Evolutionary conservation across 1,140 invertebrate species (phyloP).

Genomic region (Scaptomyza pallida): DNA sequence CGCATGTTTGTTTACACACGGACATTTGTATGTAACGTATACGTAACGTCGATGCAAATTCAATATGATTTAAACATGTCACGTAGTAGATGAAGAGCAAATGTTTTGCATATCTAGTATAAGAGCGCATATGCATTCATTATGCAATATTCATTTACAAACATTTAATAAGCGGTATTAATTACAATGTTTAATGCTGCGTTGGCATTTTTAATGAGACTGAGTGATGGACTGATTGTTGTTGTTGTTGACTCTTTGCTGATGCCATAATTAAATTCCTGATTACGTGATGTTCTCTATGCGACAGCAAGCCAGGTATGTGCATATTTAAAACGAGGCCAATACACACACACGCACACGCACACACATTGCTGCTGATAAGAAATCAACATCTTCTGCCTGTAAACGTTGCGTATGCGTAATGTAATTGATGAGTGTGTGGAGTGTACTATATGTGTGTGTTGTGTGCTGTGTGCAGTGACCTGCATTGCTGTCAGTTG

Average conservation of each 20-base stretch:
- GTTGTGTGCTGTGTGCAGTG: constrained; percentile 40
- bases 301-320: background rate
- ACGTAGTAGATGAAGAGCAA: constrained; percentile 7
- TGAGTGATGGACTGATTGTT: background rate
- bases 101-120: background rate
- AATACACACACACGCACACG: background rate
- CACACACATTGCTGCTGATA: constrained; percentile 3
- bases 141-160: constrained; percentile 27
- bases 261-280: constrained; percentile 31
- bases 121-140: background rate
- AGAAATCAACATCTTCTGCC: constrained; percentile 35
- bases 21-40: background rate
- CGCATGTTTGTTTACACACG: background rate
- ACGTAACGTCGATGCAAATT: constrained; percentile 1
- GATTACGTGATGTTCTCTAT: background rate
- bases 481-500: constrained; percentile 62
- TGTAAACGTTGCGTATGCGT: constrained; percentile 36
- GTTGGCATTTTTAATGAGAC: constrained; percentile 26
- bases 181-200: constrained; percentile 32
- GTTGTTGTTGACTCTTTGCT: background rate
- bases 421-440: constrained; percentile 47
- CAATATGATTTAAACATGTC: constrained; percentile 17
- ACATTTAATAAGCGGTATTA: constrained; percentile 32
- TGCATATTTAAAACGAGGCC: background rate
- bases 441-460: background rate